Evolutionary conservation across 2,888 invertebrate genomes (phyloP), one percentile per base, ranked within the genome.

Genomic region (Mimumesa dahlbomi): DNA sequence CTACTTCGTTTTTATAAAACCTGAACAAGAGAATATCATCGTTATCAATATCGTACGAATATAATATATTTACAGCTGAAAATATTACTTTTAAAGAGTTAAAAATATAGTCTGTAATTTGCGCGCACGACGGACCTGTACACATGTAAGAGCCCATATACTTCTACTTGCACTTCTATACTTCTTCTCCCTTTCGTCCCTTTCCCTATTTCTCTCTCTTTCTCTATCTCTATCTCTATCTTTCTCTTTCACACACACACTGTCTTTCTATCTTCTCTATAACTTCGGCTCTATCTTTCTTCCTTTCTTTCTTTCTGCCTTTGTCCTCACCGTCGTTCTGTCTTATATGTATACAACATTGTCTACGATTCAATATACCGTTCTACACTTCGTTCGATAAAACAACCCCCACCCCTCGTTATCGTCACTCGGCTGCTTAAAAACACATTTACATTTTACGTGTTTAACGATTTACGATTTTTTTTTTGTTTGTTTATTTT

Each of bases 51-150:
- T 85, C 82, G 82, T 87, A 84, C 74, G 85, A 85, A 86, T 87
- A 86, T 86, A 84, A 83, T 79, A 87, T 87, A 86, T 84, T 82
- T 85, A 88, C 82, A 86, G 83, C 83, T 88, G 81, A 88, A 88
- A 88, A 88, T 88, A 87, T 89, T 85, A 87, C 73, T 82, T 87
- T 87, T 86, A 86, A 85, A 88, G 84, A 88, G 85, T 87, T 88
- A 89, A 89, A 89, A 89, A 89, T 89, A 89, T 89, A 89, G 84
- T 88, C 81, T 87, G 85, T 86, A 84, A 87, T 85, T 88, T 86
- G 85, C 87, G 85, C 87, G 85, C 85, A 81, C 84, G 85, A 85
- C 86, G 87, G 85, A 88, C 84, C 86, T 86, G 82, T 84, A 85
- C 82, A 86, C 80, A 76, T 70, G 63, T 77, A 75, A 75, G 74